A percentile compares a stretch with the other conserved stretches of the same genome.
These are phyloP conservation scores for Fistularia commersonii DNA, from an alignment of 2,797 vertebrate species.

Conservation along the genomic window DNA sequence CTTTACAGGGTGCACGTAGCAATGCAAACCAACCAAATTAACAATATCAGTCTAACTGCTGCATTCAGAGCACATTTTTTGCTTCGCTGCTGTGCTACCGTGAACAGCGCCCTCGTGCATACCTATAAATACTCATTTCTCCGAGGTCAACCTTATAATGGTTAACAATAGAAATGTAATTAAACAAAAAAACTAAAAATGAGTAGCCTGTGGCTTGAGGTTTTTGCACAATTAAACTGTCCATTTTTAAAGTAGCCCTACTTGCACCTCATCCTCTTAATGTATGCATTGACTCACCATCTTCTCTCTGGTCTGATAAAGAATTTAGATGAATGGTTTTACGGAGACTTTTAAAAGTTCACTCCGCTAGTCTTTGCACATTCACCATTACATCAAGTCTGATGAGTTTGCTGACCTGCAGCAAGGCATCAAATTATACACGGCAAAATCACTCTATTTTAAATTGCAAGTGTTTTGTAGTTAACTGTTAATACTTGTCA, in stretches of 20 bases:
- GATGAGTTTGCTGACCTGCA: slow-evolving; percentile 33
- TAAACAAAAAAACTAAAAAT: not conserved
- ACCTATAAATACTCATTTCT: too few species aligned
- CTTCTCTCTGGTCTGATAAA: slow-evolving; percentile 15
- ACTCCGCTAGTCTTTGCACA: slow-evolving; percentile 5
- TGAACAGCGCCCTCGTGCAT: too few species aligned
- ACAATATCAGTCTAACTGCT: too few species aligned
- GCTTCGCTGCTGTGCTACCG: too few species aligned
- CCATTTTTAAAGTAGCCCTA: slow-evolving; percentile 10
- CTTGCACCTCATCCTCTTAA: not conserved
- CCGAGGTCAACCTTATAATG: not conserved
- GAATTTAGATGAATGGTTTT: slow-evolving; percentile 26
- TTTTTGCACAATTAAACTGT: too few species aligned
- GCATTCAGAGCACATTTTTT: too few species aligned
- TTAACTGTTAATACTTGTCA: slow-evolving; percentile 5
- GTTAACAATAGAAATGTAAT: not conserved
- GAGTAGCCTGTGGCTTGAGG: too few species aligned
- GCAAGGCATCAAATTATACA: not conserved
- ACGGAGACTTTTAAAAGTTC: slow-evolving; percentile 23
- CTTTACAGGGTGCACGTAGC: too few species aligned
- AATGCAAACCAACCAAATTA: too few species aligned
- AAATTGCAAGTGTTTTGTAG: not conserved
- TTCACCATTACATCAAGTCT: slow-evolving; percentile 23
- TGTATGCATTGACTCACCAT: slow-evolving; percentile 9
- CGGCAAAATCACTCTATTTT: too few species aligned